Evolutionary conservation across 2,797 vertebrate species (phyloP).

Genomic region (Erpetoichthys calabaricus): DNA sequence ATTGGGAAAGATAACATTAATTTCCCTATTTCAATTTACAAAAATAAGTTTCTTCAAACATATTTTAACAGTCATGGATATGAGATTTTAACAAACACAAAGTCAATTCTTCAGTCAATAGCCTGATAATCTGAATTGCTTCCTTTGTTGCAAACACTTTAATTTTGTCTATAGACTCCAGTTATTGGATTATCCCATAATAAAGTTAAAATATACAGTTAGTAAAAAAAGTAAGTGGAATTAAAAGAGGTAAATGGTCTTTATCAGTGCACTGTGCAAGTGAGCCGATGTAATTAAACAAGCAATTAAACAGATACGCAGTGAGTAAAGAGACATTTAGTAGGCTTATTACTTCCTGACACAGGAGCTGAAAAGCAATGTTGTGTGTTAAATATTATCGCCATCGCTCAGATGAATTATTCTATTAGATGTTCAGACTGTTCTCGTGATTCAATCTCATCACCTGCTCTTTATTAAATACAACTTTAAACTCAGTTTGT

Average conservation of each 20-base stretch:
- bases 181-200: too few species aligned
- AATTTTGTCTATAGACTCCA: too few species aligned
- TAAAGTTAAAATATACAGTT: too few species aligned
- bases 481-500: constrained; percentile 47
- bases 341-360: constrained; percentile 21
- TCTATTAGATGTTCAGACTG: constrained; percentile 46
- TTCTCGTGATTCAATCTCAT: constrained; percentile 51
- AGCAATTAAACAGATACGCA: constrained; percentile 14
- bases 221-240: neutral
- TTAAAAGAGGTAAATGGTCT: neutral
- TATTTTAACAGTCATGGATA: too few species aligned
- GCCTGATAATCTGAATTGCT: too few species aligned
- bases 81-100: too few species aligned
- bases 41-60: too few species aligned
- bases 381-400: constrained; percentile 34
- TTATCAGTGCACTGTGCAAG: constrained; percentile 10
- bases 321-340: constrained; percentile 17
- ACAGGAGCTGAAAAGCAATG: constrained; percentile 33
- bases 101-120: too few species aligned
- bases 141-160: too few species aligned
- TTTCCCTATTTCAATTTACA: too few species aligned
- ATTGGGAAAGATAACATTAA: too few species aligned
- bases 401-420: constrained; percentile 24
- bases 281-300: constrained; percentile 10
- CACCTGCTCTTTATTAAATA: constrained; percentile 58